These are phyloP conservation scores for Stichopus horrens DNA, from an alignment of 53 echinoderm and acorn worm genomes.

Conservation along the genomic window DNA sequence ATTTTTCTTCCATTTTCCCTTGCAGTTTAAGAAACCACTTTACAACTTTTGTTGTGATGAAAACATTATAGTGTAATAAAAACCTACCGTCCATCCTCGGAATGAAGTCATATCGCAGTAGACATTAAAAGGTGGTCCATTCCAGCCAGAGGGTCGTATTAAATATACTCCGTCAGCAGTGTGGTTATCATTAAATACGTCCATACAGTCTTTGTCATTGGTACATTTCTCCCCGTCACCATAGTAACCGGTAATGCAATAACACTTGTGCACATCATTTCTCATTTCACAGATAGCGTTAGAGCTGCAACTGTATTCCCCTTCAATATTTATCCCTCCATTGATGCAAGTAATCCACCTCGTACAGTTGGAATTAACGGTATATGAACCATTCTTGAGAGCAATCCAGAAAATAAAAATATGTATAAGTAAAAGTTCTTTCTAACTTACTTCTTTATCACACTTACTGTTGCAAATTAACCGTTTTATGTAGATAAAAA, in stretches of 20 bases:
- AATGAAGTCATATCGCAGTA: background rate
- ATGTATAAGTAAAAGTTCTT: no score
- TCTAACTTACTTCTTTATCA: no score
- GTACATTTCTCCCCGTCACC: background rate
- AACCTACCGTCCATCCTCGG: constrained; percentile 20
- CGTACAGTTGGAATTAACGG: no score
- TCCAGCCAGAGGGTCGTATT: background rate
- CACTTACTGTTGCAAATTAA: no score
- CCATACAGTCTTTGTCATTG: background rate
- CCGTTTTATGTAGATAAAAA: no score
- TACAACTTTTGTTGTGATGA: no score
- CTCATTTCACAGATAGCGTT: background rate
- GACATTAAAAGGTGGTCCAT: background rate
- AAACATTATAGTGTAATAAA: background rate
- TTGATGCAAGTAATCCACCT: no score
- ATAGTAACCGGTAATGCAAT: background rate
- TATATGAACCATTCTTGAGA: no score
- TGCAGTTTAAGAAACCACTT: no score
- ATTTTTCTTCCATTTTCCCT: no score
- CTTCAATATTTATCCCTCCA: background rate
- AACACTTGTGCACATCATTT: background rate
- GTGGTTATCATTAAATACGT: background rate
- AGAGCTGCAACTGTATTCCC: background rate
- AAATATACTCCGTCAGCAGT: background rate
- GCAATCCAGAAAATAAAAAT: no score